Evolutionary conservation across 2,113 vertebrate species (phyloP).

Genomic region (Proteles cristata): DNA sequence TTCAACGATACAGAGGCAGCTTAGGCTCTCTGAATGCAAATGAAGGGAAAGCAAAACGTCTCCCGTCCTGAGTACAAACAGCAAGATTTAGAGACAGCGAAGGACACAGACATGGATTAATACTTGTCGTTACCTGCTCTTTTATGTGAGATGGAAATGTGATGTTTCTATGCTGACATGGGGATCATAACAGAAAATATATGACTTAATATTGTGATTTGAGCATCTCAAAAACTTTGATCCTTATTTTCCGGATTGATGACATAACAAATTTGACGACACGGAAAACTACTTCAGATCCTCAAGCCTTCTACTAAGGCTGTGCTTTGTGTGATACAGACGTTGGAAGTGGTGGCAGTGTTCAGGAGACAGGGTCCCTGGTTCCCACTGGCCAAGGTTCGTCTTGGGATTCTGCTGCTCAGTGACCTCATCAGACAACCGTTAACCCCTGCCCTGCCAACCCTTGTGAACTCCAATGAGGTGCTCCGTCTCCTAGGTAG

Average conservation of each 20-base stretch:
- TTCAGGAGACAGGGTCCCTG: background rate
- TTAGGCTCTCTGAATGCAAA: background rate
- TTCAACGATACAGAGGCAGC: background rate
- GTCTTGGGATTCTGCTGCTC: background rate
- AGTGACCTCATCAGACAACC: background rate
- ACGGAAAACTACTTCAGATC: background rate
- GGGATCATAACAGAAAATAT: background rate
- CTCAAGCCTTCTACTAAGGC: background rate
- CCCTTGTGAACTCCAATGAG: background rate
- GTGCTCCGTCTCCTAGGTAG: rapidly evolving
- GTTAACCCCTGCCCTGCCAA: background rate
- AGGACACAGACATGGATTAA: background rate
- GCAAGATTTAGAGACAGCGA: background rate
- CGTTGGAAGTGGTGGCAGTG: rapidly evolving
- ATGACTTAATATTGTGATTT: background rate
- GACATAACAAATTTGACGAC: background rate
- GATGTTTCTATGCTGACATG: background rate
- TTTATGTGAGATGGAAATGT: background rate
- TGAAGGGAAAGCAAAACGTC: background rate
- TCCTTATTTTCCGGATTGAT: background rate
- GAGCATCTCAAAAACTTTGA: background rate
- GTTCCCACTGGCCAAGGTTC: background rate
- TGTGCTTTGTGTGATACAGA: background rate
- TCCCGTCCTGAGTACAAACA: background rate
- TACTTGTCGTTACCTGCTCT: background rate